Evolutionary conservation across 2,888 invertebrate species (phyloP), one percentile per base, ranked within the genome.

Genomic region (Endomychus coccineus): DNA sequence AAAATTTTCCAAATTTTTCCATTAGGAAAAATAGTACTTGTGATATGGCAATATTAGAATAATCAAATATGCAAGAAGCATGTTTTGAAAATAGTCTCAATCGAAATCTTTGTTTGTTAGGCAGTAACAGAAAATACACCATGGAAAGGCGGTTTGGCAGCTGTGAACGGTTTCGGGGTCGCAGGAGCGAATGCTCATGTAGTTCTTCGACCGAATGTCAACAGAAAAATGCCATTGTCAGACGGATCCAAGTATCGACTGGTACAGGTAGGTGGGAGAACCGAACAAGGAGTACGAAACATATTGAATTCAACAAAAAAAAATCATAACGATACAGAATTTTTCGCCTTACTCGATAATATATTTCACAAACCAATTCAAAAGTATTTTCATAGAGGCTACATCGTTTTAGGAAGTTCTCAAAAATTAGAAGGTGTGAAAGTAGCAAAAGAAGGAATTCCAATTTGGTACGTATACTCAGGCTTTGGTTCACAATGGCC

Each of bases 401-500:
- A 78, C 67, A 69, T 78, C 12, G 70, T 96, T 34, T 66, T 91
- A 17, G 77, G 78, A 43, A 71, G 71, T 17, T 53, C 58, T 9
- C 54, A 61, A 2, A 60, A 64, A 16, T 66, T 71, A 9, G 80
- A 81, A 56, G 65, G 77, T 1, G 36, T 40, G 7, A 54, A 57
- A 47, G 56, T 61, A 36, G 61, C 67, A 6, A 69, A 71, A 9
- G 81, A 82, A 24, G 74, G 76, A 44, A 76, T 87, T 9, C 91
- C 95, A 1, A 69, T 96, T 36, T 97, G 95, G 90, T 97, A 79
- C 66, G 77, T 97, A 44, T 97, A 92, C 70, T 85, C 94, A 27
- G 98, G 98, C 40, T 97, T 98, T 97, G 97, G 97, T 9, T 84
- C 89, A 24, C 97, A 97, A 69, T 97, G 96, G 96, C 75, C 86